Evolutionary conservation across 2,888 invertebrate genomes (phyloP).

Genomic region (Deilephila elpenor): DNA sequence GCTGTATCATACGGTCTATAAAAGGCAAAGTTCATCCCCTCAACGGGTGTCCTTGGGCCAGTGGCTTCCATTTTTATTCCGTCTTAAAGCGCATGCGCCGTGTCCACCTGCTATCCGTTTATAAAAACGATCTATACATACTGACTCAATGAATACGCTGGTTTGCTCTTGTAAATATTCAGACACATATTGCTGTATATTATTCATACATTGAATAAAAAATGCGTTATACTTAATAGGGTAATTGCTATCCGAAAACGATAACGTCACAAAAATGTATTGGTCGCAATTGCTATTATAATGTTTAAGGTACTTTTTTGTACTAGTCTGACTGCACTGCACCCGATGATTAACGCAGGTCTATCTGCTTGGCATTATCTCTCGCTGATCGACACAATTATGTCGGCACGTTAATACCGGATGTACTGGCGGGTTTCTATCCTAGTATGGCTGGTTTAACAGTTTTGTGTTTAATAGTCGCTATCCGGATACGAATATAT

Average conservation of each 20-base stretch:
- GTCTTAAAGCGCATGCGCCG: background rate
- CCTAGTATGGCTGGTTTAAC: no score
- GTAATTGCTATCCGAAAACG: no score
- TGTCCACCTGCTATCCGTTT: constrained; percentile 3
- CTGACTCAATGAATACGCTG: background rate
- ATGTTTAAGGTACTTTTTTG: background rate
- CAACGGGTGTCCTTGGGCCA: constrained; percentile 6
- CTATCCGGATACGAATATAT: no score
- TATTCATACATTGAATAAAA: no score
- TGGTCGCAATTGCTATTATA: constrained; percentile 3
- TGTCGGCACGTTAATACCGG: no score
- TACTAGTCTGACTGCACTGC: background rate
- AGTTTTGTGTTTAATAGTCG: no score
- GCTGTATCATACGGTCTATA: background rate
- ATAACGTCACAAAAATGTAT: background rate
- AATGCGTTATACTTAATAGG: no score
- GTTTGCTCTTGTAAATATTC: constrained; percentile 7
- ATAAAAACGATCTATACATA: constrained; percentile 15
- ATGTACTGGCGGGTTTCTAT: no score
- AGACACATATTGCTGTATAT: background rate
- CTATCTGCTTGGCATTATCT: no score
- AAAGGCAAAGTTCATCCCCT: constrained; percentile 20
- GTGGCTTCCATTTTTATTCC: constrained; percentile 19
- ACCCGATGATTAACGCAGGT: no score
- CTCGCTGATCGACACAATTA: no score